Percentiles rank a stretch among this genome's conserved stretches.
phyloP scores from a whole-genome alignment of 2,113 vertebrate species.

The Siphamia tubifer region DNA sequence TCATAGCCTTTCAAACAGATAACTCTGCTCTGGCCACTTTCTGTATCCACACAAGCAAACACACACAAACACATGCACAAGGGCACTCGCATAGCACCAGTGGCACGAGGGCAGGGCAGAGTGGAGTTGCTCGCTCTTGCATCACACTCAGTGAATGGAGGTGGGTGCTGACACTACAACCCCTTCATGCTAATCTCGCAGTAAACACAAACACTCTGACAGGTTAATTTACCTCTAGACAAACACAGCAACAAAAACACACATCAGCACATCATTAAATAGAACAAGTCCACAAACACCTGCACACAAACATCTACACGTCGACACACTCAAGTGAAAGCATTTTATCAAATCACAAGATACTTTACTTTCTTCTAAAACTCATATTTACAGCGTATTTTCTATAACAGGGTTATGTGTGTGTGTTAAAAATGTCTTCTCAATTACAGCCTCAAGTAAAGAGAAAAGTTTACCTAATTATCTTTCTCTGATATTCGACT shows the following conservation, averaged over 20 bases:
- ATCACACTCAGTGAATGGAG: slow-evolving; percentile 67
- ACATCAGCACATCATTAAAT: slow-evolving; percentile 68
- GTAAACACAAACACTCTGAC: slow-evolving; percentile 76
- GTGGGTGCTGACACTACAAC: slow-evolving; percentile 65
- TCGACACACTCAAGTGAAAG: not conserved
- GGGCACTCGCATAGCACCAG: not conserved
- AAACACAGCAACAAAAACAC: slow-evolving; percentile 69
- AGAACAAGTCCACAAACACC: slow-evolving; percentile 30
- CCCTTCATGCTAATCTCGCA: slow-evolving; percentile 67
- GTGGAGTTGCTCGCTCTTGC: slow-evolving; percentile 68
- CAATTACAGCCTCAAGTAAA: slow-evolving; percentile 26
- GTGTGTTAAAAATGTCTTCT: not conserved
- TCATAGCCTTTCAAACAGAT: slow-evolving; percentile 72
- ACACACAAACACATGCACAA: not conserved
- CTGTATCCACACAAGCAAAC: not conserved
- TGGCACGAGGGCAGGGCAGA: slow-evolving; percentile 69
- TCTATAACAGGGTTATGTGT: not conserved
- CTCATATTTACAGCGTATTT: slow-evolving; percentile 23
- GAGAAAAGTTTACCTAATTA: slow-evolving; percentile 19
- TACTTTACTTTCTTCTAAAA: slow-evolving; percentile 20
- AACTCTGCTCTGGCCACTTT: slow-evolving; percentile 47
- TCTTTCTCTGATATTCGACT: slow-evolving; percentile 19
- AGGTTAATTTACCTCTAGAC: slow-evolving; percentile 74
- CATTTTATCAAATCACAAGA: slow-evolving; percentile 26
- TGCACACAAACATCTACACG: slow-evolving; percentile 14